Evolutionary conservation across 1,140 invertebrate genomes (phyloP).

Genomic region (Melanaphis sacchari): DNA sequence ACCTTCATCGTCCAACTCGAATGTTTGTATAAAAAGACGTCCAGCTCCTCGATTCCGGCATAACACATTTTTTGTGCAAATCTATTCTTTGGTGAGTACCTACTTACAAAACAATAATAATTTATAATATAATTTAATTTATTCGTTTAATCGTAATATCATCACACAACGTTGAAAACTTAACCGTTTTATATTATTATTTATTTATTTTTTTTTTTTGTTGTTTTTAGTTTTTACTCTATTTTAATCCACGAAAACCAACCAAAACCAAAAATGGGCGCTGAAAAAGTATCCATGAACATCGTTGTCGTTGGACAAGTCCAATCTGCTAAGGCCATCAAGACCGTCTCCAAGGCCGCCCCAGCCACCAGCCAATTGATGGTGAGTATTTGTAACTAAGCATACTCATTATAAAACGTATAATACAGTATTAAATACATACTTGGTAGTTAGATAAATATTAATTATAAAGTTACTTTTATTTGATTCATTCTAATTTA

Average conservation of each 20-base stretch:
- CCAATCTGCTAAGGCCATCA: background rate
- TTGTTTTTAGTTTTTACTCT: background rate
- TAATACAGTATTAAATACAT: too few relatives aligned
- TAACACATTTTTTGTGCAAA: conserved; percentile 28
- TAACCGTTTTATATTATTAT: too few relatives aligned
- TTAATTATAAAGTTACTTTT: too few relatives aligned
- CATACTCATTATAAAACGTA: too few relatives aligned
- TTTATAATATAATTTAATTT: too few relatives aligned
- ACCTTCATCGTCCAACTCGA: background rate
- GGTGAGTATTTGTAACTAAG: background rate
- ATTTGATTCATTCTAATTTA: too few relatives aligned
- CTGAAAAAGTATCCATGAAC: background rate
- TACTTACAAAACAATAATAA: background rate
- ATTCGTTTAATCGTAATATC: too few relatives aligned
- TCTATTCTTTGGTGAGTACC: conserved; percentile 25
- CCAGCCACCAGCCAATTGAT: background rate
- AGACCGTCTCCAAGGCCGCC: background rate
- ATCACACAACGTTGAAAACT: too few relatives aligned
- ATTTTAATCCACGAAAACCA: background rate
- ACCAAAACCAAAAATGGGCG: background rate
- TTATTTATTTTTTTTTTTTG: background rate
- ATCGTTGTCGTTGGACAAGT: background rate
- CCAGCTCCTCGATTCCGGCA: background rate
- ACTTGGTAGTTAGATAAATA: too few relatives aligned
- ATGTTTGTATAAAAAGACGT: background rate